Evolutionary conservation across 2,888 invertebrate genomes (phyloP).

Genomic region (Dyspetes luteomarginatus): DNA sequence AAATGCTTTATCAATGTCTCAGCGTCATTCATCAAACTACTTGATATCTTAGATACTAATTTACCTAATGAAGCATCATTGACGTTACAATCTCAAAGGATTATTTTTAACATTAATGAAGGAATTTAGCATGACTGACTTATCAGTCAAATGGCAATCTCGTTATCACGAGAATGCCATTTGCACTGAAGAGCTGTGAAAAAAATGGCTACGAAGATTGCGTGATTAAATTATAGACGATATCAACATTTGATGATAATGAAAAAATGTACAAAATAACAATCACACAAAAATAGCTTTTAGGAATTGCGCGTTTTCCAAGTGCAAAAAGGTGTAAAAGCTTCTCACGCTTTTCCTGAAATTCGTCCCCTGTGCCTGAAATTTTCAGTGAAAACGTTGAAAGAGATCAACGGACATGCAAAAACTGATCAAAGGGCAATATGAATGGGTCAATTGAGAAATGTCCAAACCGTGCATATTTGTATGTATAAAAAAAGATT

Average conservation of each 20-base stretch:
- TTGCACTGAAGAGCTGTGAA: neutral
- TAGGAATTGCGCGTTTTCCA: neutral
- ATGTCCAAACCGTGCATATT: constrained; percentile 11
- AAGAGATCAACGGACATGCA: constrained; percentile 34
- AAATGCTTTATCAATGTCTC: constrained; percentile 25
- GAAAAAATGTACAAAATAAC: neutral
- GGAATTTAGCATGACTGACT: no score
- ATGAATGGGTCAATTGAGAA: constrained; percentile 16
- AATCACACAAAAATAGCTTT: neutral
- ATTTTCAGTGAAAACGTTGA: neutral
- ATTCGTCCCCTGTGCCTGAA: neutral
- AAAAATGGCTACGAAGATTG: neutral
- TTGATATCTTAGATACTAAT: constrained; percentile 22
- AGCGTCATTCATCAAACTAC: constrained; percentile 47
- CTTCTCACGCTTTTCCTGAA: no score
- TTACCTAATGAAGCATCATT: constrained; percentile 36
- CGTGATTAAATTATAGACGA: neutral
- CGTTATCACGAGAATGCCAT: no score
- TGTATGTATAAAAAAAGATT: constrained; percentile 14
- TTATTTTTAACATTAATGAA: neutral
- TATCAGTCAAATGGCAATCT: no score
- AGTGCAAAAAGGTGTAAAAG: constrained; percentile 15
- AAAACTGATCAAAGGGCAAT: neutral
- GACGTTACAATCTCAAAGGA: constrained; percentile 14
- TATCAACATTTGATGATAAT: neutral